Percentiles rank a stretch among this genome's conserved stretches.
These are phyloP conservation scores for Oxyscelio sp. DNA, from an alignment of 2,888 invertebrate species.

Conservation along the genomic window DNA sequence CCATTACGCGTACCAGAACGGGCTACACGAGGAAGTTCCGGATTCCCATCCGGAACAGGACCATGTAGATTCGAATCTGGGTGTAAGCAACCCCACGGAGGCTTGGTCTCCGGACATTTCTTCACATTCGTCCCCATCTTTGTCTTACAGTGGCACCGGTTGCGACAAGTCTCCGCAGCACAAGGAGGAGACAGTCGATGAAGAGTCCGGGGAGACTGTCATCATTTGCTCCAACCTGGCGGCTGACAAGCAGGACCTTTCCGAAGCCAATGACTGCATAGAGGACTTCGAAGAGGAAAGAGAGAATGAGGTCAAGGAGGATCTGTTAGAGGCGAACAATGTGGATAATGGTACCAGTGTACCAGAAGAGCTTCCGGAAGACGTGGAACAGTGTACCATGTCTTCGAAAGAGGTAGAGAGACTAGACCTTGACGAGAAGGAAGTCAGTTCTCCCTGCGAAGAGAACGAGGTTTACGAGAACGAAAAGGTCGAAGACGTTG, in stretches of 20 bases:
- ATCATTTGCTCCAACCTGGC: constrained; percentile 56
- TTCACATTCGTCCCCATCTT: constrained; percentile 57
- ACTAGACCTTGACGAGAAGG: constrained; percentile 77
- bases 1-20: constrained; percentile 83
- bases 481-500: constrained; percentile 24
- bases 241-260: constrained; percentile 55
- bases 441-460: constrained; percentile 68
- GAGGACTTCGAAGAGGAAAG: constrained; percentile 68
- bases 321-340: constrained; percentile 8
- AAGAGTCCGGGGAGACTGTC: constrained; percentile 61
- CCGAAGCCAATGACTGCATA: constrained; percentile 53
- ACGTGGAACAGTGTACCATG: constrained; percentile 57
- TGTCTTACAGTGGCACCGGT: constrained; percentile 38
- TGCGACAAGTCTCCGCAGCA: constrained; percentile 48
- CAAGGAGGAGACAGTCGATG: constrained; percentile 57
- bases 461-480: constrained; percentile 21
- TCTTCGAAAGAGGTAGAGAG: constrained; percentile 76
- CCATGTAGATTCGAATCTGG: constrained; percentile 18
- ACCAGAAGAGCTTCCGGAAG: constrained; percentile 6
- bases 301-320: constrained; percentile 19
- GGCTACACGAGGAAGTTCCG: constrained; percentile 10
- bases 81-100: constrained; percentile 14
- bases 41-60: constrained; percentile 7
- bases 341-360: background rate
- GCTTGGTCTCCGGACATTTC: constrained; percentile 69